Percentiles rank a stretch among this genome's conserved stretches.
Evolutionary conservation across 2,113 vertebrate species (phyloP).

Genomic region (Peromyscus leucopus): DNA sequence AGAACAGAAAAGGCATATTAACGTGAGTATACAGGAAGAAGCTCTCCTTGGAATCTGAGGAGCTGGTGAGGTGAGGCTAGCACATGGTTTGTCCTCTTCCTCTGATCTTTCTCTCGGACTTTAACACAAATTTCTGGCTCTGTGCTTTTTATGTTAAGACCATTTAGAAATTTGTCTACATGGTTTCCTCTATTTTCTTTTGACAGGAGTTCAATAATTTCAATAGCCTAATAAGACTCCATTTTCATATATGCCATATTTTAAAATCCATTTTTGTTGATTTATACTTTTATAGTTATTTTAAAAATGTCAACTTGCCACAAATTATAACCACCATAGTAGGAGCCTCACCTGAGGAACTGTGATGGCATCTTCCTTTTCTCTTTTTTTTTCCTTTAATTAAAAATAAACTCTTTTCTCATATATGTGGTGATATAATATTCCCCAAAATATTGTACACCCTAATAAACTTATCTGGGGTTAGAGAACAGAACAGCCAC

Average conservation of each 20-base stretch:
- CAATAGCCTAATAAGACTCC: not conserved
- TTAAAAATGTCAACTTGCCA: not conserved
- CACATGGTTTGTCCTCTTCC: no score
- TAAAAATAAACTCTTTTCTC: not conserved
- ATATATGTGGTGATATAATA: not conserved
- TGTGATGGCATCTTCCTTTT: not conserved
- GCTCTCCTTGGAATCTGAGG: no score
- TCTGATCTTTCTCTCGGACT: no score
- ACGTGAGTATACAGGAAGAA: no score
- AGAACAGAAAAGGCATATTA: no score
- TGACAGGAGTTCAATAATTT: not conserved
- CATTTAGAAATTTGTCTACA: no score
- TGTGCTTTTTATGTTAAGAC: no score
- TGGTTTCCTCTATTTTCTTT: not conserved
- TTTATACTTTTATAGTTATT: not conserved
- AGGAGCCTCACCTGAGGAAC: not conserved
- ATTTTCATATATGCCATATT: not conserved
- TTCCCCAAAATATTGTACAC: no score
- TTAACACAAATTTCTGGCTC: no score
- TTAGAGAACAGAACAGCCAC: no score
- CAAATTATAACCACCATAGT: not conserved
- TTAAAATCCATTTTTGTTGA: not conserved
- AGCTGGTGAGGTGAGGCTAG: no score
- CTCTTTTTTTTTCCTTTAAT: not conserved
- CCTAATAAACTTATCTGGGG: no score